These are phyloP conservation scores for Passerculus sandwichensis DNA, from an alignment of 2,797 vertebrate genomes.

Conservation along the genomic window DNA sequence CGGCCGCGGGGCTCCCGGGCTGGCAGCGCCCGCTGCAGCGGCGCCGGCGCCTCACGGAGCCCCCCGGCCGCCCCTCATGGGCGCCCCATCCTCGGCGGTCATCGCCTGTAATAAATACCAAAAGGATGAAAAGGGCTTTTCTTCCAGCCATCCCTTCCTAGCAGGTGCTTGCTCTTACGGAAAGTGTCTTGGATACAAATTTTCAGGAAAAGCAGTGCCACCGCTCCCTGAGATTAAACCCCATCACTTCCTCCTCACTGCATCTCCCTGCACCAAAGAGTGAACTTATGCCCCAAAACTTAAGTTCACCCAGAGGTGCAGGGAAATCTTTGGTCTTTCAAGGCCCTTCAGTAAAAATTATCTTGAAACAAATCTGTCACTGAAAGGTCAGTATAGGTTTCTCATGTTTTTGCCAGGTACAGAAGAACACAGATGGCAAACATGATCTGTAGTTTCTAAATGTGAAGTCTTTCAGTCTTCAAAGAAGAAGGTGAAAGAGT, in stretches of 20 bases:
- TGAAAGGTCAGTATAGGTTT: background rate
- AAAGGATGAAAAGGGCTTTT: background rate
- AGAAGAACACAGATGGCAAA: background rate
- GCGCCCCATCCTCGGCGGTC: background rate
- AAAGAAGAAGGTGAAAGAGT: background rate
- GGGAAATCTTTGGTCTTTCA: background rate
- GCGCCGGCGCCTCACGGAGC: rapidly evolving
- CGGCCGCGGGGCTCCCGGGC: background rate
- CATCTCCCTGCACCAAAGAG: background rate
- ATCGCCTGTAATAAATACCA: rapidly evolving
- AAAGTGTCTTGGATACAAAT: background rate
- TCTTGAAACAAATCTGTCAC: background rate
- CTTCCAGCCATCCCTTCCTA: background rate
- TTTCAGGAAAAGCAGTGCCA: background rate
- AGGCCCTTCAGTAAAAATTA: background rate
- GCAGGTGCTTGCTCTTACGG: background rate
- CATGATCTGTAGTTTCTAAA: background rate
- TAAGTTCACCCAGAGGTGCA: background rate
- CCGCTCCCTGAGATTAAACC: background rate
- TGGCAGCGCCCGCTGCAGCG: rapidly evolving
- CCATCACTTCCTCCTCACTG: background rate
- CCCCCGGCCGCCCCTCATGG: background rate
- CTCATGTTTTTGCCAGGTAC: background rate
- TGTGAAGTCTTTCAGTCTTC: background rate
- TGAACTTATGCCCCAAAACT: background rate